phyloP scores from a whole-genome alignment of 1,140 invertebrate genomes.

The Pristionchus pacificus region DNA sequence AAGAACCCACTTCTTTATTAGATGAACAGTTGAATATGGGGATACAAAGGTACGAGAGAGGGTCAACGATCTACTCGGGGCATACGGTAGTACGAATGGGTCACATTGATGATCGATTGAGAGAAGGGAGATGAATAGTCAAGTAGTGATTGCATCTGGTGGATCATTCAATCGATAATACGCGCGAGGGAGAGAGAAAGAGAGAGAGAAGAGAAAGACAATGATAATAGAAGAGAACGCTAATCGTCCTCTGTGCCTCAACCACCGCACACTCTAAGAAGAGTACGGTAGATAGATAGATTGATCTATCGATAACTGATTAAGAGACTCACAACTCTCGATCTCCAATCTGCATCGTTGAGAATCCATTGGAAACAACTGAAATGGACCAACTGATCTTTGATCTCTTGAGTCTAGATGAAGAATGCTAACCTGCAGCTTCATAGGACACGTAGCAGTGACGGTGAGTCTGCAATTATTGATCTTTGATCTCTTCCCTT shows the following conservation, averaged over 20 bases:
- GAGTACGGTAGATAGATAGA: too few relatives aligned
- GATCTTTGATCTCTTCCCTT: too few relatives aligned
- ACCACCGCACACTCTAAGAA: too few relatives aligned
- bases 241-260: too few relatives aligned
- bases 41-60: too few relatives aligned
- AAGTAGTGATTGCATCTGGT: background rate
- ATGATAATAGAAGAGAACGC: slow-evolving; percentile 51
- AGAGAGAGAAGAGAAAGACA: slow-evolving; percentile 1
- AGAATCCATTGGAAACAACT: slow-evolving; percentile 92
- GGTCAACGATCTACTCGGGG: too few relatives aligned
- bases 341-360: slow-evolving; percentile 62
- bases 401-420: too few relatives aligned
- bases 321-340: slow-evolving; percentile 62
- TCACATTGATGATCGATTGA: slow-evolving; percentile 1
- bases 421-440: slow-evolving; percentile 70
- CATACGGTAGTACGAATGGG: too few relatives aligned
- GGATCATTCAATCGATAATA: slow-evolving; percentile 13
- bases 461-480: slow-evolving; percentile 76
- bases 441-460: slow-evolving; percentile 94
- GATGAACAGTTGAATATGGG: too few relatives aligned
- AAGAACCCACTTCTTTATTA: too few relatives aligned
- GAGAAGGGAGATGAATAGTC: background rate
- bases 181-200: slow-evolving; percentile 7
- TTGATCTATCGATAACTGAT: too few relatives aligned
- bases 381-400: background rate